A percentile compares a stretch with the other conserved stretches of the same genome.
Conservation (phyloP, 1,140 invertebrate genomes). For the Drosophila arawakana region DNA sequence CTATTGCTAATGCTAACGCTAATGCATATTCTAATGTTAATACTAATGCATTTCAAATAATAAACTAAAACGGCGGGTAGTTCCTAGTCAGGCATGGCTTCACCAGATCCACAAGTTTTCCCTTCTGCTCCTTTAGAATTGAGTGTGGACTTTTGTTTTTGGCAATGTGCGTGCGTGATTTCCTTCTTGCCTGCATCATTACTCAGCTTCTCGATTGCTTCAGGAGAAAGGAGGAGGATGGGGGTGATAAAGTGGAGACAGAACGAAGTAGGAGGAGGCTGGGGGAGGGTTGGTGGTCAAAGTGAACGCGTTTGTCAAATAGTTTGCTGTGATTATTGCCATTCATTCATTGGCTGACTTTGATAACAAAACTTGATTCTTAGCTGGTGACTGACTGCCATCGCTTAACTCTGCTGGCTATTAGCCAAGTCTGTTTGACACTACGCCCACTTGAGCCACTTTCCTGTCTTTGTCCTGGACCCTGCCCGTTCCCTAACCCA, state of each 20-base stretch:
- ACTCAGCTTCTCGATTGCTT: slow-evolving; percentile 50
- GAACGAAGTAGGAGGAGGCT: neutral
- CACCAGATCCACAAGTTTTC: no score
- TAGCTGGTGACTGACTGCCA: slow-evolving; percentile 11
- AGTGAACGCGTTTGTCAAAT: slow-evolving; percentile 30
- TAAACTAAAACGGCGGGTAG: no score
- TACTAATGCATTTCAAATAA: neutral
- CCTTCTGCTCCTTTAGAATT: slow-evolving; percentile 7
- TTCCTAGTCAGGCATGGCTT: no score
- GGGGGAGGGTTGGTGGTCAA: no score
- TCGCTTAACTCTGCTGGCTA: slow-evolving; percentile 11
- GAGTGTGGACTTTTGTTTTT: slow-evolving; percentile 43
- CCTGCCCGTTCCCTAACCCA: neutral
- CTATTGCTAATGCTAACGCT: neutral
- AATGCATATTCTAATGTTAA: neutral
- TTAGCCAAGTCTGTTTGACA: slow-evolving; percentile 17
- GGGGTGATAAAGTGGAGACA: no score
- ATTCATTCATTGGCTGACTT: slow-evolving; percentile 64
- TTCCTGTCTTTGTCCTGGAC: no score
- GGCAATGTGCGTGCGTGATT: slow-evolving; percentile 71
- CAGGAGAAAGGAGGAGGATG: no score
- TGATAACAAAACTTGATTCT: slow-evolving; percentile 59
- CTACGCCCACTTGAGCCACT: neutral
- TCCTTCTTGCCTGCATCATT: slow-evolving; percentile 61
- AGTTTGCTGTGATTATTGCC: slow-evolving; percentile 66